A percentile compares a stretch with the other conserved stretches of the same genome.
Conservation (phyloP, 2,888 invertebrate genomes). For the Gasteruption jaculator region DNA sequence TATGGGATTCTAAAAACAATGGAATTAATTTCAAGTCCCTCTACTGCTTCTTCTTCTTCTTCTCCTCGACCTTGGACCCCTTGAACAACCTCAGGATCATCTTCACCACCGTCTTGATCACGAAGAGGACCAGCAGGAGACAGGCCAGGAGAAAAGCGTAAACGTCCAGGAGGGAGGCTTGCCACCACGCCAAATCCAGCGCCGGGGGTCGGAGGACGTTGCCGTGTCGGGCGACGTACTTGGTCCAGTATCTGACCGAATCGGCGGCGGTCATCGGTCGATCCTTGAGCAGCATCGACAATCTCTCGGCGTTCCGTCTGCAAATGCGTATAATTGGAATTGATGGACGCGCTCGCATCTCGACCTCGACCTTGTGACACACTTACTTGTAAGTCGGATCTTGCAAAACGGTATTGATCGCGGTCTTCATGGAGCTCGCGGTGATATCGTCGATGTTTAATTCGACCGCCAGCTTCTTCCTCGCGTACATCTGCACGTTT, state of each 20-base stretch:
- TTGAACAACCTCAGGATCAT: slow-evolving; percentile 9
- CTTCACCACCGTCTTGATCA: neutral
- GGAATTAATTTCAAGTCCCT: too few relatives aligned
- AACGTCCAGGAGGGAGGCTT: slow-evolving; percentile 17
- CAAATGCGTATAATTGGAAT: slow-evolving; percentile 3
- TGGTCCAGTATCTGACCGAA: slow-evolving; percentile 36
- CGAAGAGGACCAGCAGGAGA: neutral
- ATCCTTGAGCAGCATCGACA: slow-evolving; percentile 32
- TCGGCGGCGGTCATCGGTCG: slow-evolving; percentile 34
- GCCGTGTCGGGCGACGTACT: slow-evolving; percentile 38
- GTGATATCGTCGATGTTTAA: slow-evolving; percentile 28
- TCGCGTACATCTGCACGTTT: slow-evolving; percentile 32
- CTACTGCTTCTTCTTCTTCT: too few relatives aligned
- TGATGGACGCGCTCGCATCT: neutral
- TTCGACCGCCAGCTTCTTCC: slow-evolving; percentile 28
- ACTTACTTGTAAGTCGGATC: slow-evolving; percentile 29
- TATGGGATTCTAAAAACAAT: too few relatives aligned
- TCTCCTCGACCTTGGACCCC: neutral
- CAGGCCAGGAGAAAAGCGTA: slow-evolving; percentile 14
- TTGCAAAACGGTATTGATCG: slow-evolving; percentile 29
- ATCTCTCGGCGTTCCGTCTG: slow-evolving; percentile 23
- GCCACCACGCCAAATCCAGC: slow-evolving; percentile 19
- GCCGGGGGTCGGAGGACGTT: slow-evolving; percentile 20
- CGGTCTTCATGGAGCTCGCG: slow-evolving; percentile 25
- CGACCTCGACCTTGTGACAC: neutral